Evolutionary conservation across 2,113 vertebrate species (phyloP).

Genomic region (Macroglossus sobrinus): DNA sequence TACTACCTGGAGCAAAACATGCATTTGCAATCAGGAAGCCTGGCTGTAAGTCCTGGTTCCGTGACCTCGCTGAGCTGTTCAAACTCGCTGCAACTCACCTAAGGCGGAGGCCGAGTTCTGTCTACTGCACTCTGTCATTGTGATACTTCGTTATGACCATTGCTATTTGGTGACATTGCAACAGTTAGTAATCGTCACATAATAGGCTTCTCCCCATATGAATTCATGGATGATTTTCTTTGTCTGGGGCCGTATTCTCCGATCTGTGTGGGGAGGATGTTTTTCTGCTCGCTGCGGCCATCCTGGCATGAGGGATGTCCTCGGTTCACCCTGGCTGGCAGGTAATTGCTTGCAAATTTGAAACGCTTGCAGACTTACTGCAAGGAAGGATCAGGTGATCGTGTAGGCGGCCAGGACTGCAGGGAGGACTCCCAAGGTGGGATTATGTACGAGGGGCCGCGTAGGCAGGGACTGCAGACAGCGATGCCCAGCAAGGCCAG

Average conservation of each 20-base stretch:
- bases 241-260: background rate
- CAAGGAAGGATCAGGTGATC: slow-evolving; percentile 59
- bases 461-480: slow-evolving; percentile 77
- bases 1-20: background rate
- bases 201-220: background rate
- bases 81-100: background rate
- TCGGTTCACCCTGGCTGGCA: slow-evolving; percentile 73
- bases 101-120: background rate
- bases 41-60: background rate
- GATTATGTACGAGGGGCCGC: slow-evolving; percentile 79
- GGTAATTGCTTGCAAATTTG: slow-evolving; percentile 78
- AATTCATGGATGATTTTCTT: background rate
- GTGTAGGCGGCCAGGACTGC: slow-evolving; percentile 69
- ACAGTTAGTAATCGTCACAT: background rate
- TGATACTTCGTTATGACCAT: background rate
- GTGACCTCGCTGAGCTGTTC: background rate
- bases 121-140: background rate
- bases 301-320: slow-evolving; percentile 55
- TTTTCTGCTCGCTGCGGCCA: slow-evolving; percentile 76
- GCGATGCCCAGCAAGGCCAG: slow-evolving; percentile 69
- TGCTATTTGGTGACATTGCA: background rate
- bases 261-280: background rate
- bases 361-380: slow-evolving; percentile 78
- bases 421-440: slow-evolving; percentile 67
- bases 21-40: background rate